Evolutionary conservation across 2,888 invertebrate species (phyloP), one percentile per base, ranked within the genome.

Genomic region (Adelphocoris suturalis): DNA sequence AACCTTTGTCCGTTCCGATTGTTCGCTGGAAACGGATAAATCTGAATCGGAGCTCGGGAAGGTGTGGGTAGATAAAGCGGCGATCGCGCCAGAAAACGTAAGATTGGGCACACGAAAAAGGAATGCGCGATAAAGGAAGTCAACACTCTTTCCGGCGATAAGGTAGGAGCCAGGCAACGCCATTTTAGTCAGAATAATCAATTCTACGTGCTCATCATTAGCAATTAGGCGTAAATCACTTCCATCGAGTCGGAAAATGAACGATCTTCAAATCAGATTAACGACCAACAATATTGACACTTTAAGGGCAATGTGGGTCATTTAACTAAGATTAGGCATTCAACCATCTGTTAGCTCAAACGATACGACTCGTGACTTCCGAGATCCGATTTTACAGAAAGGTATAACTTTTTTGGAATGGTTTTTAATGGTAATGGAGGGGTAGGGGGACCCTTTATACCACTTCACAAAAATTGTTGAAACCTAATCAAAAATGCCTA

Each of bases 81-180:
- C 57, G 16, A 57, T 57, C 57, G 57, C 57, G 19, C 16, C 57
- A 57, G 1, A 68, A 68, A 68, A 19, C 9, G 68, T 68, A 68
- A 68, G 23, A 19, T 68, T 23, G 23, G 27, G 68, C n/a, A 68
- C 68, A 68, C 13, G 23, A 68, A 19, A 23, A 68, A 23, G 68
- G 68, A 68, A 68, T 68, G 68, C 68, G 68, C 68, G 68, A 68
- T 68, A 68, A 68, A 19, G 68, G 68, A 23, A 19, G 23, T 19
- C 23, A 23, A 68, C 68, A 68, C 68, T 68, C 68, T 4, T n/a
- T 9, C 2, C 37, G 19, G 27, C n/a, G 68, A 68, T 68, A 3
- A 68, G 23, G 68, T 11, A 68, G 19, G 23, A 27, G 11, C 68
- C 52, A 14, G 52, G 37, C 5, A 16, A 14, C 16, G 16, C 3